Evolutionary conservation across 2,113 vertebrate genomes (phyloP).

Genomic region (Myrmophylax atrothorax): DNA sequence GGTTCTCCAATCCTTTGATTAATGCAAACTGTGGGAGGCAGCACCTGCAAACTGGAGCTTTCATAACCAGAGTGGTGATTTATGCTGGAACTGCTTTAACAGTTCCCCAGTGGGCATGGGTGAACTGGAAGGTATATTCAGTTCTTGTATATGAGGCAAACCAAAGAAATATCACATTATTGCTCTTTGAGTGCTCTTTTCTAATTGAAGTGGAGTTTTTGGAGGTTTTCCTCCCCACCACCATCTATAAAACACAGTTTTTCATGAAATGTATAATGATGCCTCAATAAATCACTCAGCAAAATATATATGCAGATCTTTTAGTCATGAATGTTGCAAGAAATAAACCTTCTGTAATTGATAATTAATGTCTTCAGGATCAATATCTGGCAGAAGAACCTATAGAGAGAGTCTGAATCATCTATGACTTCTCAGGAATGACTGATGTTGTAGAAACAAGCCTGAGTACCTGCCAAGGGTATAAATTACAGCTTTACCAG

Average conservation of each 20-base stretch:
- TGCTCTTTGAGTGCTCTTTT: constrained; percentile 46
- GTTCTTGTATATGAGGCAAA: neutral
- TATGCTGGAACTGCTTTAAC: neutral
- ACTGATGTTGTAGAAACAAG: constrained; percentile 69
- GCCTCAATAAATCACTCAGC: constrained; percentile 73
- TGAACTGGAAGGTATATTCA: neutral
- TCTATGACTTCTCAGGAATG: constrained; percentile 64
- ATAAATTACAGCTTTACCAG: constrained; percentile 68
- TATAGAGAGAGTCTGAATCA: constrained; percentile 65
- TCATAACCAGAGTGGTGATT: neutral
- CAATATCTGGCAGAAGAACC: constrained; percentile 76
- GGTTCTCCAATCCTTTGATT: neutral
- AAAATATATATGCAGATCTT: constrained; percentile 75
- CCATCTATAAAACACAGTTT: constrained; percentile 66
- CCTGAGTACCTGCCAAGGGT: constrained; percentile 56
- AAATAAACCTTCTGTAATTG: constrained; percentile 80
- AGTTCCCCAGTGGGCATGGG: neutral
- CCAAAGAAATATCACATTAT: constrained; percentile 30
- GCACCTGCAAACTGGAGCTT: neutral
- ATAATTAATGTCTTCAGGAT: constrained; percentile 80
- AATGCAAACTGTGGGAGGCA: neutral
- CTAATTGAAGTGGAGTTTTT: constrained; percentile 71
- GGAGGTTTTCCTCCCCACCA: constrained; percentile 41
- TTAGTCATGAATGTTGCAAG: constrained; percentile 62
- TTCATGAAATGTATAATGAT: constrained; percentile 65